Evolutionary conservation across 2,888 invertebrate genomes (phyloP).

Genomic region (Agrochola lychnidis): DNA sequence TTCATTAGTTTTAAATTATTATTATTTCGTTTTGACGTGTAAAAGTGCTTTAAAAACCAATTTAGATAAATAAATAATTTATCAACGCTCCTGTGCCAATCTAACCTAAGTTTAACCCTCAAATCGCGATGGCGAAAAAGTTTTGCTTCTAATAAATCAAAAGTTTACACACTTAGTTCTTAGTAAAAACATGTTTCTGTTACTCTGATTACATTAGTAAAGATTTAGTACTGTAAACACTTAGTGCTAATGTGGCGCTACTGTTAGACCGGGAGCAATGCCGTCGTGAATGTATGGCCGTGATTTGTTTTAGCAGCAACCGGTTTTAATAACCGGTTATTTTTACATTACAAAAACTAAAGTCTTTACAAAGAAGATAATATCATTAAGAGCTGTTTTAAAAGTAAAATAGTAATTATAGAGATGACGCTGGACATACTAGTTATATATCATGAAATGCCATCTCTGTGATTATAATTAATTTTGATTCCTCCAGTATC

Average conservation of each 20-base stretch:
- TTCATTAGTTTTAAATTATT: background rate
- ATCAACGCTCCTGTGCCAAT: background rate
- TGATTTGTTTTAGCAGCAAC: conserved; percentile 12
- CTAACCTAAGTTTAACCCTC: no score
- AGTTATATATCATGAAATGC: conserved; percentile 12
- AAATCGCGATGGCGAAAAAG: background rate
- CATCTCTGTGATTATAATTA: conserved; percentile 28
- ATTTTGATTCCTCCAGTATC: conserved; percentile 26
- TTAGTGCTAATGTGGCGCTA: conserved; percentile 43
- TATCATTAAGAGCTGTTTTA: conserved; percentile 14
- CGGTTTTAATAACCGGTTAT: background rate
- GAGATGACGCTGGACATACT: background rate
- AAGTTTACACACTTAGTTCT: background rate
- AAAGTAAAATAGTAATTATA: conserved; percentile 6
- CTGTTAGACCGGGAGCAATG: conserved; percentile 20
- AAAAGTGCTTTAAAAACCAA: background rate
- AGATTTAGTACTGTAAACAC: conserved; percentile 43
- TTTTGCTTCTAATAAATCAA: background rate
- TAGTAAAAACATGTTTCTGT: background rate
- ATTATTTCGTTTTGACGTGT: background rate
- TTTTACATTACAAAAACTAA: background rate
- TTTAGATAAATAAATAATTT: background rate
- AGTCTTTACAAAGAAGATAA: background rate
- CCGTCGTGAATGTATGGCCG: background rate
- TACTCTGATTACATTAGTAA: conserved; percentile 2